Conservation (phyloP, 2,888 invertebrate genomes). For the Mesorhabditis belari region DNA sequence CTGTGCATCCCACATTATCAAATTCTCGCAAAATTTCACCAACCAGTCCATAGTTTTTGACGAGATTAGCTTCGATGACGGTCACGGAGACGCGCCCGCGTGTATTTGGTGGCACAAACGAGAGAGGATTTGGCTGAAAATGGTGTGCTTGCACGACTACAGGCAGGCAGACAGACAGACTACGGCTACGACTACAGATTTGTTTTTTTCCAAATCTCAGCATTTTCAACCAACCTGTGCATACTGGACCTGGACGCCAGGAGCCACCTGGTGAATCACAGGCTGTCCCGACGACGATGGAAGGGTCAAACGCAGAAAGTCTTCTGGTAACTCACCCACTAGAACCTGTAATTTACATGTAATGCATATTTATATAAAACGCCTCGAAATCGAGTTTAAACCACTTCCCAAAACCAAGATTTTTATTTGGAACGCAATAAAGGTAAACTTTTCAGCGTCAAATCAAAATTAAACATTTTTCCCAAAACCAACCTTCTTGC, state of each 20-base stretch:
- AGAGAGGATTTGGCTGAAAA: slow-evolving; percentile 18
- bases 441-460: neutral
- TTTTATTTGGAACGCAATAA: too few relatives aligned
- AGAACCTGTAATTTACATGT: slow-evolving; percentile 22
- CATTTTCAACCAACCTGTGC: neutral
- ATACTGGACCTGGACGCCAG: slow-evolving; percentile 1
- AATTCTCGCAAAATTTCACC: too few relatives aligned
- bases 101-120: slow-evolving; percentile 53
- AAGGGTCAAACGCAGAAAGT: slow-evolving; percentile 38
- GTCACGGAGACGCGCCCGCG: slow-evolving; percentile 49
- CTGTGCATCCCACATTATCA: neutral
- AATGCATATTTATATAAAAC: neutral
- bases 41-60: slow-evolving; percentile 43
- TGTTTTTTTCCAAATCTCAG: neutral
- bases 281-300: slow-evolving; percentile 9
- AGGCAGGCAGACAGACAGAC: neutral
- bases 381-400: too few relatives aligned
- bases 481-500: slow-evolving; percentile 9
- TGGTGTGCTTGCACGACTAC: slow-evolving; percentile 3
- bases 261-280: slow-evolving; percentile 7
- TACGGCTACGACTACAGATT: neutral
- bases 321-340: slow-evolving; percentile 35
- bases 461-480: neutral
- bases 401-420: too few relatives aligned
- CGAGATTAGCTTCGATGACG: slow-evolving; percentile 48